phyloP scores from a whole-genome alignment of 2,888 invertebrate species.

The Tridacna crocea region DNA sequence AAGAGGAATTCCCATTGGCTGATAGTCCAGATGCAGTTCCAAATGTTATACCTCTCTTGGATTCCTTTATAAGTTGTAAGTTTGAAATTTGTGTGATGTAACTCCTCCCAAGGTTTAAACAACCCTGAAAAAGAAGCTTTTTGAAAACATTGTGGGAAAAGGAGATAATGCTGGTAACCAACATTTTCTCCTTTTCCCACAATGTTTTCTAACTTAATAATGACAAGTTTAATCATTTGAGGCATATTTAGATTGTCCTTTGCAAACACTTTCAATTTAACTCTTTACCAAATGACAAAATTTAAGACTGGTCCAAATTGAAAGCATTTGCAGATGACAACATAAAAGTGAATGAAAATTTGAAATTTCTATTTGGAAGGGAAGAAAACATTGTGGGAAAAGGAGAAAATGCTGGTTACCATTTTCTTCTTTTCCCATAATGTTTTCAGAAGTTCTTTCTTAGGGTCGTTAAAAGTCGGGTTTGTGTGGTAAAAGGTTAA shows the following conservation, averaged over 20 bases:
- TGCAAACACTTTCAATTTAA: background rate
- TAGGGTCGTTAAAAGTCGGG: too few species aligned
- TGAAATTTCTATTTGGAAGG: too few species aligned
- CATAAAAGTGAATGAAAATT: too few species aligned
- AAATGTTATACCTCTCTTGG: conserved; percentile 45
- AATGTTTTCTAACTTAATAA: background rate
- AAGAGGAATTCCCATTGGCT: conserved; percentile 80
- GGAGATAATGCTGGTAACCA: background rate
- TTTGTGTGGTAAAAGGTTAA: too few species aligned
- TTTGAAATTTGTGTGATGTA: background rate
- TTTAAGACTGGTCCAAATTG: too few species aligned
- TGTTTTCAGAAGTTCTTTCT: too few species aligned
- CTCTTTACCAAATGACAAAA: background rate
- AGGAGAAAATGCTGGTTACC: too few species aligned
- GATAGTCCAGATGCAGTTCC: conserved; percentile 48
- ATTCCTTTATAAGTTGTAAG: conserved; percentile 58
- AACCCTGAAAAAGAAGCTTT: background rate
- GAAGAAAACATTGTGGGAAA: too few species aligned
- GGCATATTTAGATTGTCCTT: background rate
- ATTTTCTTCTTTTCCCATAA: too few species aligned
- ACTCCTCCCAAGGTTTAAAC: too few species aligned
- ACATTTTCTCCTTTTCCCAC: background rate
- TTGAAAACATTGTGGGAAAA: background rate
- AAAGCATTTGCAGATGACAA: too few species aligned
- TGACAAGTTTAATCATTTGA: background rate